Percentiles rank a stretch among this genome's conserved stretches.
These are phyloP conservation scores for Nebria ingens DNA, from an alignment of 1,140 invertebrate species.

Conservation along the genomic window DNA sequence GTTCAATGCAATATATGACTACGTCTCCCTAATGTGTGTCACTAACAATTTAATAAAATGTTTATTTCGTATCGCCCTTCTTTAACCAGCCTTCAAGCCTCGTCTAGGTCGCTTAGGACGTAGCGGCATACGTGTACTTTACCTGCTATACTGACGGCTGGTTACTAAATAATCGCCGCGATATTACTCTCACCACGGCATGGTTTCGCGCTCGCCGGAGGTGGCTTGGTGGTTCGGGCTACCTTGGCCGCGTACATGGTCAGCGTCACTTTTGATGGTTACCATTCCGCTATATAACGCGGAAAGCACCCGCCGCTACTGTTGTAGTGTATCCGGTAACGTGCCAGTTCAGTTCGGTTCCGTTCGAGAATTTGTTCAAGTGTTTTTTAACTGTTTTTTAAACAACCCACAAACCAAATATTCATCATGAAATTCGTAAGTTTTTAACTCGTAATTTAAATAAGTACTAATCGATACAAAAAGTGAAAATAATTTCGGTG, in stretches of 20 bases:
- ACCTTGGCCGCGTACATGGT: slow-evolving; percentile 7
- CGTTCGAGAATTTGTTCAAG: not conserved
- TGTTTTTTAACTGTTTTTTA: not conserved
- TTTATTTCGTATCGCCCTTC: not conserved
- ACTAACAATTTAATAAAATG: not conserved
- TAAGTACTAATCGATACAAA: not conserved
- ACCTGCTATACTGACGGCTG: not conserved
- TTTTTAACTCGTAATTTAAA: not conserved
- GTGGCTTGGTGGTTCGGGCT: not conserved
- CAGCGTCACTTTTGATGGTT: slow-evolving; percentile 4
- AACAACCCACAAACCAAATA: not conserved
- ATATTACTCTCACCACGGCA: not conserved
- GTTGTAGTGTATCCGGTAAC: slow-evolving; percentile 7
- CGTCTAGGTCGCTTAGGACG: not conserved
- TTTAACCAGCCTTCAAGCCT: not conserved
- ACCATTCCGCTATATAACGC: slow-evolving; percentile 7
- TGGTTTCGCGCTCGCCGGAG: not conserved
- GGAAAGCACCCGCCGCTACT: not conserved
- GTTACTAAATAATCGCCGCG: not conserved
- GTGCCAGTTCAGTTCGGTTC: slow-evolving; percentile 5
- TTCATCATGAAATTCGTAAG: slow-evolving; percentile 7
- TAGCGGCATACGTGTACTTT: too few relatives aligned
- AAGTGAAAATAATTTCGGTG: too few relatives aligned
- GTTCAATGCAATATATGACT: not conserved
- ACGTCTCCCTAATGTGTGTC: not conserved